phyloP scores from a whole-genome alignment of 2,113 vertebrate species.

The Phocoena phocoena region DNA sequence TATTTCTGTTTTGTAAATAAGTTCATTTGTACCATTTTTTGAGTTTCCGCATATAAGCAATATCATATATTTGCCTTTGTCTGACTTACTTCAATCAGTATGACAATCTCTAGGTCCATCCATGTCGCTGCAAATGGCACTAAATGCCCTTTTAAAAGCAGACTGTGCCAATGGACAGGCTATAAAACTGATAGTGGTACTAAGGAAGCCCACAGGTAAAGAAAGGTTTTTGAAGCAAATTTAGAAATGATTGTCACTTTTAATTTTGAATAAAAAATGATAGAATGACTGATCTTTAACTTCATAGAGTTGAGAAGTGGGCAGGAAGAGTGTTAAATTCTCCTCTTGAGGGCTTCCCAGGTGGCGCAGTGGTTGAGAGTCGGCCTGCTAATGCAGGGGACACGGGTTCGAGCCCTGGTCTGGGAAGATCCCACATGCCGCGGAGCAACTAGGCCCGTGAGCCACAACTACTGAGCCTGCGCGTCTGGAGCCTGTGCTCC shows the following conservation, averaged over 20 bases:
- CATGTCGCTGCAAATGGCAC: not conserved
- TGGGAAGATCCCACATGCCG: no score
- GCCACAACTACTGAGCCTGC: no score
- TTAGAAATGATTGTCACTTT: not conserved
- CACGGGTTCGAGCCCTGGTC: no score
- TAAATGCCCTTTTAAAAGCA: not conserved
- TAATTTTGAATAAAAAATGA: conserved; percentile 15
- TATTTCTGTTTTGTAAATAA: not conserved
- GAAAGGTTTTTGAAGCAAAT: not conserved
- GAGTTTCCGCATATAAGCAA: not conserved
- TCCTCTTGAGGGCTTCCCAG: not conserved
- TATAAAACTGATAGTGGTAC: not conserved
- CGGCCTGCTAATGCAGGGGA: no score
- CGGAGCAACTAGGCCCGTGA: no score
- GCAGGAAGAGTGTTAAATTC: not conserved
- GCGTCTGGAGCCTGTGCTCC: no score
- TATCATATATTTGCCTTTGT: not conserved
- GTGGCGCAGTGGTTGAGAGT: no score
- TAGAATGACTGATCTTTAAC: not conserved
- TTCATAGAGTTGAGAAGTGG: not conserved
- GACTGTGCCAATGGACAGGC: not conserved
- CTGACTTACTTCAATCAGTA: not conserved
- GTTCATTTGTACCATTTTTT: not conserved
- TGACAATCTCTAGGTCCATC: not conserved
- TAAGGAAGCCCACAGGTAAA: not conserved